phyloP scores from a whole-genome alignment of 2,113 vertebrate genomes.

The Scomber colias region DNA sequence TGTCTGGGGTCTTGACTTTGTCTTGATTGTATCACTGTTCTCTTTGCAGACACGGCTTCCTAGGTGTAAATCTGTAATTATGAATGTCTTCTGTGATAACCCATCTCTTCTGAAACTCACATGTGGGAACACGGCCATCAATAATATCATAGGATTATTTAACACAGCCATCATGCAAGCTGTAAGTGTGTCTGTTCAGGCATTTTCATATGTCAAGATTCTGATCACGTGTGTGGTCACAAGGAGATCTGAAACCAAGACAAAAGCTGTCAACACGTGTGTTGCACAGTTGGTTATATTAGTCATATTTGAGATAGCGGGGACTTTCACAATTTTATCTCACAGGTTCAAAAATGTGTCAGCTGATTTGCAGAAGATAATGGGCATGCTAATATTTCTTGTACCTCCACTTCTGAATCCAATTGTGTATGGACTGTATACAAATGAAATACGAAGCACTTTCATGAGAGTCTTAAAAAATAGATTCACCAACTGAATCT shows the following conservation, averaged over 20 bases:
- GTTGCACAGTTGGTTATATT: slow-evolving; percentile 79
- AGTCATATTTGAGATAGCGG: slow-evolving; percentile 77
- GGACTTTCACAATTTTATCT: slow-evolving; percentile 81
- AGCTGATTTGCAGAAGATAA: slow-evolving; percentile 78
- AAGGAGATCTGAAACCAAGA: slow-evolving; percentile 67
- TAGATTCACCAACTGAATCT: slow-evolving; percentile 32
- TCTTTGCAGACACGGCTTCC: slow-evolving; percentile 72
- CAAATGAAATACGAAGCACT: slow-evolving; percentile 74
- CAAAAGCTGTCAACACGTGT: slow-evolving; percentile 81
- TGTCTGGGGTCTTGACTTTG: slow-evolving; percentile 79
- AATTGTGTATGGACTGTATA: slow-evolving; percentile 81
- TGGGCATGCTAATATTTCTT: slow-evolving; percentile 82
- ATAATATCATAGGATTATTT: slow-evolving; percentile 79
- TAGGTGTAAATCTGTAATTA: slow-evolving; percentile 70
- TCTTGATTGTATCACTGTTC: slow-evolving; percentile 73
- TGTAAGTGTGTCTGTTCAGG: slow-evolving; percentile 76
- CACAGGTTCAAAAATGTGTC: slow-evolving; percentile 79
- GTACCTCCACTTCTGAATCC: slow-evolving; percentile 83
- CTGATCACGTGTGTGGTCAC: slow-evolving; percentile 73
- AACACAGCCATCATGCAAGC: slow-evolving; percentile 76
- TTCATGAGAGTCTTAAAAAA: slow-evolving; percentile 61
- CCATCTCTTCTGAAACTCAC: slow-evolving; percentile 81
- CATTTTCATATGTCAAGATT: slow-evolving; percentile 81
- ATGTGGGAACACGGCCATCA: slow-evolving; percentile 73
- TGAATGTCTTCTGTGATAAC: slow-evolving; percentile 83